A percentile compares a stretch with the other conserved stretches of the same genome.
Evolutionary conservation across 2,113 vertebrate genomes (phyloP).

Genomic region (Octodon degus): DNA sequence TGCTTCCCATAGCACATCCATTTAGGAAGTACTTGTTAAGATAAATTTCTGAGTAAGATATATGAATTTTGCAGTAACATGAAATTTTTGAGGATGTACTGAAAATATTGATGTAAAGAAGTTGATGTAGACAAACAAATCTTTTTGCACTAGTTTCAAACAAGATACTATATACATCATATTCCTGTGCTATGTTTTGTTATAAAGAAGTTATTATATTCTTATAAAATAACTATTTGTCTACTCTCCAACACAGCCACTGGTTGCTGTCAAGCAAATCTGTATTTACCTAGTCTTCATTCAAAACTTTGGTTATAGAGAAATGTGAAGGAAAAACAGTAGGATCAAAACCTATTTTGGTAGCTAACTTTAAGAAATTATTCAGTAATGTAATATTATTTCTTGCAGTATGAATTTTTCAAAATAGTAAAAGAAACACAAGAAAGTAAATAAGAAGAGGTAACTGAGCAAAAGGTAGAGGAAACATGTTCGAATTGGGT

Average conservation of each 20-base stretch:
- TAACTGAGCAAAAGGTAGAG: neutral
- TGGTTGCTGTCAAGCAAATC: neutral
- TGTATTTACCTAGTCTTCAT: neutral
- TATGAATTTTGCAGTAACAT: neutral
- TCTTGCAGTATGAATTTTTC: neutral
- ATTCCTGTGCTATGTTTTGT: neutral
- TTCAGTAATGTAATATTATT: neutral
- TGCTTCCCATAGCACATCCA: neutral
- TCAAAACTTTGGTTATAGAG: conserved; percentile 4
- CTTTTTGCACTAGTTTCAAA: conserved; percentile 21
- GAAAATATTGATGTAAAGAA: conserved; percentile 37
- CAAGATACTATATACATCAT: neutral
- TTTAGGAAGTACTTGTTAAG: conserved; percentile 49
- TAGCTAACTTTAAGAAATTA: conserved; percentile 26
- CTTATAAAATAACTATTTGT: conserved; percentile 28
- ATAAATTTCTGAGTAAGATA: conserved; percentile 43
- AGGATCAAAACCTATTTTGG: neutral
- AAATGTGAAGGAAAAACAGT: neutral
- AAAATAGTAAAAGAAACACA: conserved; percentile 1
- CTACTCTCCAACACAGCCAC: conserved; percentile 17
- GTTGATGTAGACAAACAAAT: neutral
- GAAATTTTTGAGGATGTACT: neutral
- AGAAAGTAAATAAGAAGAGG: conserved; percentile 1
- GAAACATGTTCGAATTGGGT: conserved; percentile 28
- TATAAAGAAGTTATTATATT: neutral